Evolutionary conservation across 2,888 invertebrate genomes (phyloP).

Genomic region (Scaeva pyrastri): DNA sequence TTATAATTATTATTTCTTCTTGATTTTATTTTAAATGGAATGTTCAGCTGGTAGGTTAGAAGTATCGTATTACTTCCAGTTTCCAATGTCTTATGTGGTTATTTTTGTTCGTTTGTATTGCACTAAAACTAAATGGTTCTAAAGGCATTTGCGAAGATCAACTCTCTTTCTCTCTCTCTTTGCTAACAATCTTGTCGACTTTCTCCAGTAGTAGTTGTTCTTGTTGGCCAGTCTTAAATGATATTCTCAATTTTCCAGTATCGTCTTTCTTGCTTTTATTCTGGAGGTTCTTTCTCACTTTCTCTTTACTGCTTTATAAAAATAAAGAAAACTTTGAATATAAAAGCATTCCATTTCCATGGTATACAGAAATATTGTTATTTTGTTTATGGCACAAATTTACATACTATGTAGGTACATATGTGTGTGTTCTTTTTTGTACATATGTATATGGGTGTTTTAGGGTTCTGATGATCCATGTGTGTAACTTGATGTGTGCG

Average conservation of each 20-base stretch:
- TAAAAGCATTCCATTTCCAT: neutral
- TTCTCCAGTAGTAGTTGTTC: constrained; percentile 41
- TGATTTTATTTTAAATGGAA: constrained; percentile 20
- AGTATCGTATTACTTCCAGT: constrained; percentile 47
- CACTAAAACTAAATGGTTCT: constrained; percentile 22
- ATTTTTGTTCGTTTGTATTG: constrained; percentile 18
- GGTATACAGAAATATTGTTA: neutral
- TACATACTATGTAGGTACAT: neutral
- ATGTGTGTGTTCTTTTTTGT: neutral
- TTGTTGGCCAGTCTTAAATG: neutral
- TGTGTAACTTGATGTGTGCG: neutral
- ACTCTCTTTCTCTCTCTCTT: constrained; percentile 32
- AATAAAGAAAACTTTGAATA: neutral
- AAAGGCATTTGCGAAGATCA: constrained; percentile 21
- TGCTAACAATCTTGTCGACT: constrained; percentile 37
- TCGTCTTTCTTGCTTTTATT: constrained; percentile 50
- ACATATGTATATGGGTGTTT: neutral
- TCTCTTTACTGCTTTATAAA: constrained; percentile 29
- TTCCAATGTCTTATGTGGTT: constrained; percentile 17
- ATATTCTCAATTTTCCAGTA: constrained; percentile 50
- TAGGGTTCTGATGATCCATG: neutral
- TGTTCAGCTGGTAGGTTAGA: constrained; percentile 8
- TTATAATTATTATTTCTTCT: constrained; percentile 15
- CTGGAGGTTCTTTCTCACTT: constrained; percentile 54
- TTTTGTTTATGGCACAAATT: constrained; percentile 10